A percentile compares a stretch with the other conserved stretches of the same genome.
These are phyloP conservation scores for Carassius carassius DNA, from an alignment of 2,113 vertebrate genomes.

Conservation along the genomic window DNA sequence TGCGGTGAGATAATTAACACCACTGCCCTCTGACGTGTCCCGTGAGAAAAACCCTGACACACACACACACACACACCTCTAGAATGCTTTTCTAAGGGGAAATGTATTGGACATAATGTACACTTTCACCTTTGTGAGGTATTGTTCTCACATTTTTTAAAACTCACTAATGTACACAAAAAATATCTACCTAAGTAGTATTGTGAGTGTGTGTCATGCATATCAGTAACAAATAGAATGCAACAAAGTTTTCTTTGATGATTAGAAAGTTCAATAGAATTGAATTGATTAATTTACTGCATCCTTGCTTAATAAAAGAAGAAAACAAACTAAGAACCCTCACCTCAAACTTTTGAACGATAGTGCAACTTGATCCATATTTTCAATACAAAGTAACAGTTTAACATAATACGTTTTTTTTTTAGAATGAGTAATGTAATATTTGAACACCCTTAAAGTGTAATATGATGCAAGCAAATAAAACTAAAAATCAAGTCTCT, in stretches of 20 bases:
- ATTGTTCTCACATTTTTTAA: not conserved
- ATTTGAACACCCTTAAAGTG: not conserved
- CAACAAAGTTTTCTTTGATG: not conserved
- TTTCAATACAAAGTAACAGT: not conserved
- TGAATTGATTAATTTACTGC: not conserved
- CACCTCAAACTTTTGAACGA: not conserved
- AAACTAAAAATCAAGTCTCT: not conserved
- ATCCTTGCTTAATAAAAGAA: no score
- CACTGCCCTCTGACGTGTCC: constrained; percentile 65
- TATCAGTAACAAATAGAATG: not conserved
- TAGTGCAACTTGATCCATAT: not conserved
- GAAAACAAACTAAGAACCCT: not conserved
- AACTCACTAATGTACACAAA: not conserved
- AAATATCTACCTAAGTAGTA: not conserved
- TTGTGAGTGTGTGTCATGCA: not conserved
- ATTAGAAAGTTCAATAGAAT: not conserved
- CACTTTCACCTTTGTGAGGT: constrained; percentile 5
- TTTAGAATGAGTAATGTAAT: not conserved
- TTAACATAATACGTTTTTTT: not conserved
- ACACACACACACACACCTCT: constrained; percentile 25
- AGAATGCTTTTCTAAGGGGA: constrained; percentile 29
- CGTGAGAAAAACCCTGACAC: constrained; percentile 33
- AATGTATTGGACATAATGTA: not conserved
- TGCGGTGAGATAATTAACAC: constrained; percentile 77
- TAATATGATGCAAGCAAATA: not conserved